Evolutionary conservation across 2,888 invertebrate species (phyloP), one percentile per base, ranked within the genome.

Genomic region (Meghimatium bilineatum): DNA sequence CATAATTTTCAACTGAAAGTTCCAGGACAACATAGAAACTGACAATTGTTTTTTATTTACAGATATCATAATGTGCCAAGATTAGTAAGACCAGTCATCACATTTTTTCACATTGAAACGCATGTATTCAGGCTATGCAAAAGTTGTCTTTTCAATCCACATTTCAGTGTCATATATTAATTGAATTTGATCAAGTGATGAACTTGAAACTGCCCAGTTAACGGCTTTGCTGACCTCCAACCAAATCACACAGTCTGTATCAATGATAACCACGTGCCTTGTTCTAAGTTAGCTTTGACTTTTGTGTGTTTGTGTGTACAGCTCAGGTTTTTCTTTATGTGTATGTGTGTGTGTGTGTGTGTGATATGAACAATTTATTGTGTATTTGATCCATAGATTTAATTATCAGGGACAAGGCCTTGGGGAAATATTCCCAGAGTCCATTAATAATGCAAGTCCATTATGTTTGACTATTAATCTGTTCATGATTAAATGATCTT

Each of bases 41-140:
- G 23, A 63, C 14, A 34, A 8, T 38, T 38, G 5, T 56, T 69
- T 8, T 3, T 23, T 26, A 69, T 38, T 0, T 17, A 8, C 36
- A n/a, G 5, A 63, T 6, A 1, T n/a, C 5, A 5, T 8, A 1
- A 12, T 26, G 2, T 63, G 8, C n/a, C 60, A 63, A 63, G 60
- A 23, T n/a, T 6, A 23, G 60, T 6, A 1, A n/a, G n/a, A 63
- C 1, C 3, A n/a, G 6, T 44, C 5, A 12, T 49, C 72, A 80
- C 80, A 29, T 87, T 76, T 49, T 87, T 88, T 6, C 88, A 88
- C 6, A 74, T 5, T 63, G 26, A n/a, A 34, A 77, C 82, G 36
- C 86, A 83, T 3, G 49, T 79, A 49, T 49, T 67, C 49, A 66
- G 38, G 44, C 79, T 79, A 79, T 79, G 79, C 79, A 79, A 79